Evolutionary conservation across 2,113 vertebrate species (phyloP).

Genomic region (Halcyon malimbica): DNA sequence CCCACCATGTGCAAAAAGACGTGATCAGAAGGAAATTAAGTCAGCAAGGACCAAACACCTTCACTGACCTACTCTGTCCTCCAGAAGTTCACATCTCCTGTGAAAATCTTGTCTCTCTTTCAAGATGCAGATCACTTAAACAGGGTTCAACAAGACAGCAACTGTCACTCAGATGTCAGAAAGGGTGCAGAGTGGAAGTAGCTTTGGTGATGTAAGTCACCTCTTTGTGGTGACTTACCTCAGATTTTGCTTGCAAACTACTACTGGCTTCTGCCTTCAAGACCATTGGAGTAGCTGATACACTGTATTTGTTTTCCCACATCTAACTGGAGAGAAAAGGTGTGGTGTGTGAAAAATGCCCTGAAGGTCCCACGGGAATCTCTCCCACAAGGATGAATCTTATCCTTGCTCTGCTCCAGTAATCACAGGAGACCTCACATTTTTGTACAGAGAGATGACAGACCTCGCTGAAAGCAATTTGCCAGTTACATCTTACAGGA

Average conservation of each 20-base stretch:
- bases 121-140: rapidly evolving
- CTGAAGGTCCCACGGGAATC: background rate
- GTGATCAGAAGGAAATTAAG: background rate
- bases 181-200: background rate
- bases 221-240: background rate
- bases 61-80: background rate
- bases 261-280: background rate
- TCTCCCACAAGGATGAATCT: background rate
- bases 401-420: background rate
- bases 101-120: background rate
- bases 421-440: background rate
- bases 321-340: background rate
- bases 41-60: background rate
- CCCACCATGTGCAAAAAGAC: background rate
- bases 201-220: background rate
- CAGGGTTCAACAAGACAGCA: background rate
- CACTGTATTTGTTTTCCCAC: background rate
- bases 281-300: background rate
- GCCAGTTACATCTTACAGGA: background rate
- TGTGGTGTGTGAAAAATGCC: background rate
- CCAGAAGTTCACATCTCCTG: background rate
- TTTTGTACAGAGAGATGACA: rapidly evolving
- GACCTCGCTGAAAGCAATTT: background rate
- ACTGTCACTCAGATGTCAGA: background rate
- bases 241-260: background rate